phyloP scores from a whole-genome alignment of 2,888 invertebrate genomes.

The Ptilodon capucinus region DNA sequence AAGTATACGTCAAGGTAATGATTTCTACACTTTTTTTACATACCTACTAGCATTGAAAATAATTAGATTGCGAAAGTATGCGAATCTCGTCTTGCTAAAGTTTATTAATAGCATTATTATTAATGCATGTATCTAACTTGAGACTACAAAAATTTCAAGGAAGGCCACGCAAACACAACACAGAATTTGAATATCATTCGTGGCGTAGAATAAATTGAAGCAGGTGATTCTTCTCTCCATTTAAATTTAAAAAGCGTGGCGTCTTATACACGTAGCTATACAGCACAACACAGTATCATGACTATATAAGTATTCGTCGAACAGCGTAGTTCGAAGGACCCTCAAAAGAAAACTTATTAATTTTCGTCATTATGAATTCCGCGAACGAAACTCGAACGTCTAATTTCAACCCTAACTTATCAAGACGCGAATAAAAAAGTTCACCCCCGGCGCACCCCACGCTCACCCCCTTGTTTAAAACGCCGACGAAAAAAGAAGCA shows the following conservation, averaged over 20 bases:
- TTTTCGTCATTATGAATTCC: conserved; percentile 83
- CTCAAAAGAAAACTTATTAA: conserved; percentile 82
- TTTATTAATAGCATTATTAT: too few species aligned
- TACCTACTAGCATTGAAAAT: too few species aligned
- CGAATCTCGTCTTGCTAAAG: too few species aligned
- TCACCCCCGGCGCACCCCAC: conserved; percentile 74
- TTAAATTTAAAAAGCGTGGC: background rate
- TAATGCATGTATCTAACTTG: too few species aligned
- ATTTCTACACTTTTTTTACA: too few species aligned
- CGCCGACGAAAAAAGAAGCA: conserved; percentile 83
- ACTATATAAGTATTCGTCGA: conserved; percentile 51
- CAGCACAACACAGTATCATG: conserved; percentile 21
- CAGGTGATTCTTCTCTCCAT: background rate
- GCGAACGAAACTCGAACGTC: conserved; percentile 83
- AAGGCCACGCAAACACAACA: too few species aligned
- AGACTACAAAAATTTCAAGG: too few species aligned
- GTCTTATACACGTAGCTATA: background rate
- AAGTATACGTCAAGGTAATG: too few species aligned
- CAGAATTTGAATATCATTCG: too few species aligned
- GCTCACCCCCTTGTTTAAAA: conserved; percentile 83
- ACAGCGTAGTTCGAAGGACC: conserved; percentile 61
- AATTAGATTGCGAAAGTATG: too few species aligned
- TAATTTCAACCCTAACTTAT: conserved; percentile 84
- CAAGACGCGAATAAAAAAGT: conserved; percentile 84
- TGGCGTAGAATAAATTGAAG: too few species aligned